Percentiles rank a stretch among this genome's conserved stretches.
These are phyloP conservation scores for Coleophora flavipennella DNA, from an alignment of 2,888 invertebrate species.

Conservation along the genomic window DNA sequence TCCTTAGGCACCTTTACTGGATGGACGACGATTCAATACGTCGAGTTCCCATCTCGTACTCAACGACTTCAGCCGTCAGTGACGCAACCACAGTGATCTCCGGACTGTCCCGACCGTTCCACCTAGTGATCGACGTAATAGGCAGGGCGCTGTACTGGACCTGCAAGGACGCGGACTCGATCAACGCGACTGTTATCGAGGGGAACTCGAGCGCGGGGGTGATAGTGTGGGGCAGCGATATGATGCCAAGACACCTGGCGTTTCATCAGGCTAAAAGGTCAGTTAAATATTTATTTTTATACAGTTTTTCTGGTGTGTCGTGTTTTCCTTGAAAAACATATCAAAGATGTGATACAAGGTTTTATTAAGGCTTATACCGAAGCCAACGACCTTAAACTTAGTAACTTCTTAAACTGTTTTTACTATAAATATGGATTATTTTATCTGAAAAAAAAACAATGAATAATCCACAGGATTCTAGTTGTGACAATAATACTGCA, in stretches of 20 bases:
- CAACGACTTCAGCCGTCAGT: constrained; percentile 37
- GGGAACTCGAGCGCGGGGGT: constrained; percentile 77
- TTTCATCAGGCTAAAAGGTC: constrained; percentile 87
- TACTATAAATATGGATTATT: too few species aligned
- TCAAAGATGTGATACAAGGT: too few species aligned
- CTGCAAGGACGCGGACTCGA: constrained; percentile 85
- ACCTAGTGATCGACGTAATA: constrained; percentile 89
- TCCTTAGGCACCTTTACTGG: constrained; percentile 69
- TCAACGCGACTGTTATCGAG: constrained; percentile 88
- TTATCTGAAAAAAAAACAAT: too few species aligned
- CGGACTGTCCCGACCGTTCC: constrained; percentile 79
- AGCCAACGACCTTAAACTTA: too few species aligned
- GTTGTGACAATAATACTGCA: too few species aligned
- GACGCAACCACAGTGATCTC: constrained; percentile 69
- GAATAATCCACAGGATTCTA: too few species aligned
- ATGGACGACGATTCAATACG: constrained; percentile 87
- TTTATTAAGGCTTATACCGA: too few species aligned
- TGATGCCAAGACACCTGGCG: constrained; percentile 87
- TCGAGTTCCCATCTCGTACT: constrained; percentile 66
- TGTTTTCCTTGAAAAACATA: too few species aligned
- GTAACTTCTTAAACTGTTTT: too few species aligned
- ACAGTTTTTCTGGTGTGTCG: not conserved
- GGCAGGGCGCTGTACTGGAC: constrained; percentile 92
- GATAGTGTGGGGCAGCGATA: constrained; percentile 81
- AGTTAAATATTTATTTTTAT: not conserved